Percentiles rank a stretch among this genome's conserved stretches.
Evolutionary conservation across 2,888 invertebrate species (phyloP).

Genomic region (Apoderus coryli): DNA sequence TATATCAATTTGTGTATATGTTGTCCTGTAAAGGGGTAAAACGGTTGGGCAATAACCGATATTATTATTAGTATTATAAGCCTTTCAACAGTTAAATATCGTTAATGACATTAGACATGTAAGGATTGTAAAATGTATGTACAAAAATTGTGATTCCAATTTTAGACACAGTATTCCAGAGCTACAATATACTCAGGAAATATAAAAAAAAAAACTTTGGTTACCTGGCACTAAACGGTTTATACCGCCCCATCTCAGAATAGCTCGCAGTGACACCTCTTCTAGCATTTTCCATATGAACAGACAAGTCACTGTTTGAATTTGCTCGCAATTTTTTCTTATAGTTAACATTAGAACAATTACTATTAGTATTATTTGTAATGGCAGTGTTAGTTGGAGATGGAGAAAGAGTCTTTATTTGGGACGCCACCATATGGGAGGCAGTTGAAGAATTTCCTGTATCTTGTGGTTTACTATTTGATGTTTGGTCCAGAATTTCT

Average conservation of each 20-base stretch:
- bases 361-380: slow-evolving; percentile 4
- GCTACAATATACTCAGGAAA: too few relatives aligned
- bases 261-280: slow-evolving; percentile 23
- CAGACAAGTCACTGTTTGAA: slow-evolving; percentile 26
- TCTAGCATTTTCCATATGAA: slow-evolving; percentile 33
- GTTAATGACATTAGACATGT: too few relatives aligned
- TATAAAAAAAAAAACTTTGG: too few relatives aligned
- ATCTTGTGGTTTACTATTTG: slow-evolving; percentile 2
- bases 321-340: slow-evolving; percentile 4
- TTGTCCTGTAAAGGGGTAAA: too few relatives aligned
- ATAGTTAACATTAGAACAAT: slow-evolving; percentile 11
- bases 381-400: slow-evolving; percentile 6
- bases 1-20: too few relatives aligned
- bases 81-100: too few relatives aligned
- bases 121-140: too few relatives aligned
- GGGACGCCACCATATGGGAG: slow-evolving; percentile 6
- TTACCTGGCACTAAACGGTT: slow-evolving; percentile 16
- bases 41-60: too few relatives aligned
- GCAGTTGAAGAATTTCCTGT: slow-evolving; percentile 5
- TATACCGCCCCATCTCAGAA: slow-evolving; percentile 24
- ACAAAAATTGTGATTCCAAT: too few relatives aligned
- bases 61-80: too few relatives aligned
- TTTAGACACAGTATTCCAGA: too few relatives aligned
- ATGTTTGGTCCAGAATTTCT: slow-evolving; percentile 24
- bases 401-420: slow-evolving; percentile 6